Conservation (phyloP, 2,888 invertebrate species). For the Drosophila basisetae region DNA sequence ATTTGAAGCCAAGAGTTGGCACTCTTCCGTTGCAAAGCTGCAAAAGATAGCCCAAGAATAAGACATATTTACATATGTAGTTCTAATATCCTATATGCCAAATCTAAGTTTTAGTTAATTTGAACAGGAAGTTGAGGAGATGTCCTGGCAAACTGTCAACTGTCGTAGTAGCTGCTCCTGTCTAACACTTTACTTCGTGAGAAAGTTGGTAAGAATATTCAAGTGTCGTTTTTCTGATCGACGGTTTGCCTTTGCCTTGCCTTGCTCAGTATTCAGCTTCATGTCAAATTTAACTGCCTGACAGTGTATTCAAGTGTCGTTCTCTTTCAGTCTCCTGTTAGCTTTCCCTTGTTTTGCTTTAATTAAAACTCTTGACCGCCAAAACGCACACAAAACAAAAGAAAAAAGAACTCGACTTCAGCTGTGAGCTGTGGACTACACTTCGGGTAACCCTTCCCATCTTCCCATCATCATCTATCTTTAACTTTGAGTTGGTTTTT, state of each 20-base stretch:
- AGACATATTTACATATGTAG: too few species aligned
- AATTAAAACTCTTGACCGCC: conserved; percentile 77
- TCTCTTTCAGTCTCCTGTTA: conserved; percentile 20
- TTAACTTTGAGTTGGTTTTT: conserved; percentile 34
- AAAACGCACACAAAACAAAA: conserved; percentile 14
- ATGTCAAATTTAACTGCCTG: background rate
- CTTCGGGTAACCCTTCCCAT: background rate
- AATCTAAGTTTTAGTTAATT: background rate
- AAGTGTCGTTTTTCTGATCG: background rate
- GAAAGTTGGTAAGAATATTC: background rate
- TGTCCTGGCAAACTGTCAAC: background rate
- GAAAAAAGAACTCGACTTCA: conserved; percentile 17
- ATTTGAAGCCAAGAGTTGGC: background rate
- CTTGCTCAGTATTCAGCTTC: background rate
- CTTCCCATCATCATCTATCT: conserved; percentile 43
- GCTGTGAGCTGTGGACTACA: conserved; percentile 26
- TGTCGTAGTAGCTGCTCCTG: background rate
- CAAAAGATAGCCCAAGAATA: background rate
- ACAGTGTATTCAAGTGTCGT: conserved; percentile 39
- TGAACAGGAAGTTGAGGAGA: background rate
- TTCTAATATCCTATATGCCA: background rate
- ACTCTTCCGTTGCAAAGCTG: background rate
- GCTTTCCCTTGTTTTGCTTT: conserved; percentile 68
- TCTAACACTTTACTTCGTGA: background rate
- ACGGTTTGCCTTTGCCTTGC: background rate